Evolutionary conservation across 2,113 vertebrate species (phyloP), one percentile per base, ranked within the genome.

Genomic region (Chaenogobius annularis): DNA sequence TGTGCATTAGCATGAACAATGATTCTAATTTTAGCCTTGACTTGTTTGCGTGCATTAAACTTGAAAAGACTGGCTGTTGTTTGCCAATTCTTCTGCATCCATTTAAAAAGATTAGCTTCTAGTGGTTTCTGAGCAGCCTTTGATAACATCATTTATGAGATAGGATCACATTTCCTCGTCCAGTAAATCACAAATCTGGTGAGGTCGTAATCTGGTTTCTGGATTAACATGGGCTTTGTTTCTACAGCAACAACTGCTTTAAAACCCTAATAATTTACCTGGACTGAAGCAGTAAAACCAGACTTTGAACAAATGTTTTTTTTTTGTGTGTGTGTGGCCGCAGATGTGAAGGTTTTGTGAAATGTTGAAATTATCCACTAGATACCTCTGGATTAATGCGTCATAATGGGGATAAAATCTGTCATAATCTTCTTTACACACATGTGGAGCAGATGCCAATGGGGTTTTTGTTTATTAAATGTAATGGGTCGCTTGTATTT

Each of bases 371-470:
- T 22, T 15, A 83, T 83, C 78, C 78, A 73, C 72, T 75, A 73
- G 71, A 68, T 74, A 52, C 73, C 48, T 4, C 23, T n/a, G 75
- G 73, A 85, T 85, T 84, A 89, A 83, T 80, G 75, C 83, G 75
- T 90, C 77, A 85, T 83, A 84, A 87, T 81, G 85, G 50, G 68
- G 80, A 78, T 79, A 69, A 82, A 87, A 91, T 90, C 89, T 75
- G 79, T 87, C 72, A 73, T 91, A 90, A 92, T 88, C 86, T 84
- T 10, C 37, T 85, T 64, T 31, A 74, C 66, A 72, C 68, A 74
- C 50, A 80, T 77, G 70, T 69, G 55, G 59, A 78, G 76, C 84
- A 87, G 77, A 83, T 87, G 83, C 47, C 46, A 44, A 59, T 13
- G 7, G 15, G 1, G 10, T 40, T 40, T 61, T 61, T 61, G 7